Percentiles rank a stretch among this genome's conserved stretches.
phyloP scores from a whole-genome alignment of 2,797 vertebrate genomes.

The Graptemys geographica region DNA sequence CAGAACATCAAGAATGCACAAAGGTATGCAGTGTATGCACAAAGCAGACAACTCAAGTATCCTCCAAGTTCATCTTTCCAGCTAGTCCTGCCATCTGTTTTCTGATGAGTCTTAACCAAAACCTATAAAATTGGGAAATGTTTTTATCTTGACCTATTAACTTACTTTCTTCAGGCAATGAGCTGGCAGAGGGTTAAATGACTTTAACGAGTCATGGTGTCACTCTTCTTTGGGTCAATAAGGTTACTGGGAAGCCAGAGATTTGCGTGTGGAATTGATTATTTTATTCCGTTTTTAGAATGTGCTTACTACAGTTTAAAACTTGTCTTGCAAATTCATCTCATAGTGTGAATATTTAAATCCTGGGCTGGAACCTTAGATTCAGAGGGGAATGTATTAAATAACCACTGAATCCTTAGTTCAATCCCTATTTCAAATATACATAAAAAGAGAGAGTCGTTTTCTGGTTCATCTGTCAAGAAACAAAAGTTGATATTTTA shows the following conservation, averaged over 20 bases:
- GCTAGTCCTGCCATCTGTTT: constrained; percentile 72
- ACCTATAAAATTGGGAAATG: constrained; percentile 17
- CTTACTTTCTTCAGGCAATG: constrained; percentile 64
- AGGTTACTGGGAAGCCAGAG: constrained; percentile 81
- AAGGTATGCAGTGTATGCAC: background rate
- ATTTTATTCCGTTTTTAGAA: constrained; percentile 76
- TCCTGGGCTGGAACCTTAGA: constrained; percentile 33
- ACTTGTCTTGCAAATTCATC: constrained; percentile 26
- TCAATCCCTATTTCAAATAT: constrained; percentile 73
- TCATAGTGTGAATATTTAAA: constrained; percentile 57
- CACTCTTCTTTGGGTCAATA: constrained; percentile 83
- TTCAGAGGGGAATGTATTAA: constrained; percentile 37
- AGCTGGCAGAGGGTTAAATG: constrained; percentile 50
- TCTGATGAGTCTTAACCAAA: constrained; percentile 77
- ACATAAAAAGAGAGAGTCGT: constrained; percentile 19
- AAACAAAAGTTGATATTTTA: constrained; percentile 62
- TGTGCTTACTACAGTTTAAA: constrained; percentile 58
- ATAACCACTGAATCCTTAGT: constrained; percentile 62
- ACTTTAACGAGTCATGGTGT: constrained; percentile 63
- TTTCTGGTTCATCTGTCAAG: constrained; percentile 59
- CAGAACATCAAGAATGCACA: background rate
- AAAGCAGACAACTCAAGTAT: background rate
- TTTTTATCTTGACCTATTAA: constrained; percentile 27
- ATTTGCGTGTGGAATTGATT: constrained; percentile 74
- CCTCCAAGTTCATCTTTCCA: constrained; percentile 12